These are phyloP conservation scores for Graptemys geographica DNA, from an alignment of 2,797 vertebrate genomes.

Conservation along the genomic window DNA sequence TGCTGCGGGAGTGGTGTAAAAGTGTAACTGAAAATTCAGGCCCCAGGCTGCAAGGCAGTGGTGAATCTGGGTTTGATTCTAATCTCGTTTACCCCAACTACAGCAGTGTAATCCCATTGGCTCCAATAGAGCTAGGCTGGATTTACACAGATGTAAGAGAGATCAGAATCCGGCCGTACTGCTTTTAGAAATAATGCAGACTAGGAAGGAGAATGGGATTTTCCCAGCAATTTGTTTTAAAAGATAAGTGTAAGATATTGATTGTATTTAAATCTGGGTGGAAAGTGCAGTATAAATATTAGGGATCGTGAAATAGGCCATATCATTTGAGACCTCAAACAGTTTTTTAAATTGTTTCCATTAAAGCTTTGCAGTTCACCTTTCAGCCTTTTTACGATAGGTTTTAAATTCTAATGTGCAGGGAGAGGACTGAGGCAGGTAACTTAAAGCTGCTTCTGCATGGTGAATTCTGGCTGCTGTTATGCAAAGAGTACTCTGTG, in stretches of 20 bases:
- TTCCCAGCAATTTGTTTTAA: neutral
- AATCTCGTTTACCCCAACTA: neutral
- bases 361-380: conserved; percentile 57
- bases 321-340: conserved; percentile 32
- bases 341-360: conserved; percentile 33
- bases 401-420: conserved; percentile 59
- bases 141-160: neutral
- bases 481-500: neutral
- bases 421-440: conserved; percentile 31
- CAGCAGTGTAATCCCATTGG: neutral
- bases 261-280: neutral
- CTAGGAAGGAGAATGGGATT: neutral
- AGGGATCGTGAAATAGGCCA: conserved; percentile 32
- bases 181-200: neutral
- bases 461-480: neutral
- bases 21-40: neutral
- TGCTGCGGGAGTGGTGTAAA: neutral
- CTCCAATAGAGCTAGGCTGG: neutral
- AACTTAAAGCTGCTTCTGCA: conserved; percentile 33
- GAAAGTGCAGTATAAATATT: conserved; percentile 19
- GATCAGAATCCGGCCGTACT: neutral
- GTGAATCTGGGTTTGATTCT: neutral
- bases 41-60: neutral
- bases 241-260: neutral
- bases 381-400: conserved; percentile 62